These are phyloP conservation scores for Graptemys geographica DNA, from an alignment of 2,797 vertebrate species.

Conservation along the genomic window DNA sequence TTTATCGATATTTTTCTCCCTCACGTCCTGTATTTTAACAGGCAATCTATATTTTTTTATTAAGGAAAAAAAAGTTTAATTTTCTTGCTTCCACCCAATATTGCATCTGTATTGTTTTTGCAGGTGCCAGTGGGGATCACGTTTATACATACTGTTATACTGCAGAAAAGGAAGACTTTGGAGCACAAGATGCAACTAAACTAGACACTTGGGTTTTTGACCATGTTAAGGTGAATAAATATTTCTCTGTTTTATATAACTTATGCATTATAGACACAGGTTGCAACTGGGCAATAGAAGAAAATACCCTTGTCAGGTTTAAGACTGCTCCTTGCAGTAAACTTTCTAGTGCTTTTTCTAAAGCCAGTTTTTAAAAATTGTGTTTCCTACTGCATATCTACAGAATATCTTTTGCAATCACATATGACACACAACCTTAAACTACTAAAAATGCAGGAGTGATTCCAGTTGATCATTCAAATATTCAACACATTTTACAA, in stretches of 20 bases:
- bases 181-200: constrained; percentile 90
- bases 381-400: neutral
- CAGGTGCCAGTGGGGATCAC: constrained; percentile 93
- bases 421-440: too few relatives aligned
- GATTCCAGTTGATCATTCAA: too few relatives aligned
- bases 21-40: neutral
- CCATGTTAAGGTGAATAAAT: constrained; percentile 88
- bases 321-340: too few relatives aligned
- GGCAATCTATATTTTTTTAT: neutral
- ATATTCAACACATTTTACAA: neutral
- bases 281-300: neutral
- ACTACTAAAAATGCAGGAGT: too few relatives aligned
- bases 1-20: neutral
- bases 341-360: too few relatives aligned
- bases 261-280: neutral
- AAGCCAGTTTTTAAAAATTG: too few relatives aligned
- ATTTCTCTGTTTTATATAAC: neutral
- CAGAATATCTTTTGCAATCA: neutral
- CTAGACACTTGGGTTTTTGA: constrained; percentile 96
- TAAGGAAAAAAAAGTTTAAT: neutral
- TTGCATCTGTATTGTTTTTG: neutral
- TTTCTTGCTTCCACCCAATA: neutral
- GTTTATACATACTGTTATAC: constrained; percentile 90
- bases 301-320: neutral
- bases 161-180: constrained; percentile 92